A percentile compares a stretch with the other conserved stretches of the same genome.
phyloP scores from a whole-genome alignment of 2,113 vertebrate species.

The Lanius collurio region DNA sequence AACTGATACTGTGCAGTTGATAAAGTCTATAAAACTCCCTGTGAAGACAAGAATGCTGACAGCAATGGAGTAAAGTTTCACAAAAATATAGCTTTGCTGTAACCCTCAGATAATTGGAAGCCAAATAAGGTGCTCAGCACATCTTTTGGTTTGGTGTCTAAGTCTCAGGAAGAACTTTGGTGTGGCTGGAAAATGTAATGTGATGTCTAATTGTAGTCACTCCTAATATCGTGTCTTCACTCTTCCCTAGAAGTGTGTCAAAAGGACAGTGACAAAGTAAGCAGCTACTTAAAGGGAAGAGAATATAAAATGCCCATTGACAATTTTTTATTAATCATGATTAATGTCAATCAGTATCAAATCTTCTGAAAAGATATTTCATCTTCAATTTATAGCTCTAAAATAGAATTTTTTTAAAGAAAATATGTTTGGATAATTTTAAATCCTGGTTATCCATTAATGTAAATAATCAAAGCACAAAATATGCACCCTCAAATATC shows the following conservation, averaged over 20 bases:
- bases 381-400: not conserved
- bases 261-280: not conserved
- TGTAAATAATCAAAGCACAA: not conserved
- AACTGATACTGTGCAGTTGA: not conserved
- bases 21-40: not conserved
- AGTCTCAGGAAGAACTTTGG: not conserved
- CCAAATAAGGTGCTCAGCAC: not conserved
- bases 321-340: not conserved
- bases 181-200: not conserved
- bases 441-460: not conserved
- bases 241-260: not conserved
- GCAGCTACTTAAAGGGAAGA: not conserved
- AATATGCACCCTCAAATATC: not conserved
- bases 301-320: not conserved
- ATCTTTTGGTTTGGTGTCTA: not conserved
- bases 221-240: not conserved
- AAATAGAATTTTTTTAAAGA: not conserved
- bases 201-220: not conserved
- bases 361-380: fast-evolving
- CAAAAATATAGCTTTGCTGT: not conserved
- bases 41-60: not conserved
- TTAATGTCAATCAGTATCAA: not conserved
- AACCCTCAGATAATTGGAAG: not conserved
- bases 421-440: not conserved
- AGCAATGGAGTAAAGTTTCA: not conserved